These are phyloP conservation scores for Melanotaenia pygmaea DNA, from an alignment of 2,797 vertebrate genomes.

Conservation along the genomic window DNA sequence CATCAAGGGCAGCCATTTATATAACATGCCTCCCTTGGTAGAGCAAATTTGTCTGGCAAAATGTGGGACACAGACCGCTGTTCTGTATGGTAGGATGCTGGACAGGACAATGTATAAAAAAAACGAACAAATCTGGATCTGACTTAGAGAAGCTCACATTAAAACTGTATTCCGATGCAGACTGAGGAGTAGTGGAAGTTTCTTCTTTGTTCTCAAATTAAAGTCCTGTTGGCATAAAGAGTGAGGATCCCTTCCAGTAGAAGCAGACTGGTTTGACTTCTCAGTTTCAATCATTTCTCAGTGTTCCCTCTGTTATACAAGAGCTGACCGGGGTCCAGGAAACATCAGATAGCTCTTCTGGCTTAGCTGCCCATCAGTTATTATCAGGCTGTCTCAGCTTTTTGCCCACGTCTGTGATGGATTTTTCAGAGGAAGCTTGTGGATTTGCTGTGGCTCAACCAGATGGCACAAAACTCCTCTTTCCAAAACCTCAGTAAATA, in stretches of 20 bases:
- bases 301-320: constrained; percentile 17
- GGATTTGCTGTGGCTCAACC: constrained; percentile 52
- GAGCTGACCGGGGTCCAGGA: constrained; percentile 47
- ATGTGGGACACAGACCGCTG: too few species aligned
- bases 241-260: constrained; percentile 8
- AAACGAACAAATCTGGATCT: not conserved
- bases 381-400: constrained; percentile 33
- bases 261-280: constrained; percentile 18
- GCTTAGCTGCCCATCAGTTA: constrained; percentile 30
- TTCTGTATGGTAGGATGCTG: too few species aligned
- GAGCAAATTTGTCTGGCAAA: too few species aligned
- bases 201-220: constrained; percentile 2
- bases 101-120: too few species aligned
- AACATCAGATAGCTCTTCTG: constrained; percentile 39
- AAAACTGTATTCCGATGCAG: not conserved
- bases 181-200: not conserved
- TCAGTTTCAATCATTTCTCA: constrained; percentile 21
- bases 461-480: constrained; percentile 43
- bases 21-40: too few species aligned
- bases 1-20: too few species aligned
- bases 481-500: constrained; percentile 58
- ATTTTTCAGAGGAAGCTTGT: constrained; percentile 33
- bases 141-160: not conserved
- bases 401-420: constrained; percentile 29
- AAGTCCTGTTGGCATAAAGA: constrained; percentile 19